These are phyloP conservation scores for Penelope pileata DNA, from an alignment of 2,113 vertebrate species.

Conservation along the genomic window DNA sequence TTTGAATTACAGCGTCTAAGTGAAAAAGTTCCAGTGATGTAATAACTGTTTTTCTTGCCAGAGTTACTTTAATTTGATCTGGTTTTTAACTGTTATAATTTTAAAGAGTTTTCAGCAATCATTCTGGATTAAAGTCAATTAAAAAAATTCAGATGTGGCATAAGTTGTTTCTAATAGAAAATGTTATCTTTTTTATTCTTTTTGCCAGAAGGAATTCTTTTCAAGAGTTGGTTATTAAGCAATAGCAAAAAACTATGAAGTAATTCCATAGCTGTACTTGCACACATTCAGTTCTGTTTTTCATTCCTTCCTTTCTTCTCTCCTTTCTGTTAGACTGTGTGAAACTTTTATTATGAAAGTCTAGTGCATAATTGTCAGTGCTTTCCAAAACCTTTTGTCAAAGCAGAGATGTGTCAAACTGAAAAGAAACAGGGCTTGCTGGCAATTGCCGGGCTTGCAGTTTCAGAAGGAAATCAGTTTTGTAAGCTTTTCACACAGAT, in stretches of 20 bases:
- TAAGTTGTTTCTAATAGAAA: not conserved
- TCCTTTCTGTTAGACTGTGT: not conserved
- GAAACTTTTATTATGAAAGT: not conserved
- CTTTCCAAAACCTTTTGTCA: not conserved
- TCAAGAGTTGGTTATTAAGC: not conserved
- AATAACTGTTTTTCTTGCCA: not conserved
- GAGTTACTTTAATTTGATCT: conserved; percentile 2
- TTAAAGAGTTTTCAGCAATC: not conserved
- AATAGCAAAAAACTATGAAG: not conserved
- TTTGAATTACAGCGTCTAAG: not conserved
- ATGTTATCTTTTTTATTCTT: not conserved
- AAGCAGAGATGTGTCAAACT: not conserved
- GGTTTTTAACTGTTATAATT: not conserved
- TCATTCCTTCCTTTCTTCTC: not conserved
- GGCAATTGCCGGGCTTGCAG: not conserved
- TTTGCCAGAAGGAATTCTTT: not conserved
- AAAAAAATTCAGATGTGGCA: not conserved
- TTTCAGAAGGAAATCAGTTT: not conserved
- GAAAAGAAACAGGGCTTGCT: not conserved
- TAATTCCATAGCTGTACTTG: not conserved
- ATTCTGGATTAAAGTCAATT: not conserved
- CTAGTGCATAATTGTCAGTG: not conserved
- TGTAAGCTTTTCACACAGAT: not conserved
- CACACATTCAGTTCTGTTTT: not conserved
- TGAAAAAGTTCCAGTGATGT: not conserved